A percentile compares a stretch with the other conserved stretches of the same genome.
These are phyloP conservation scores for Myotis vivesi DNA, from an alignment of 2,797 vertebrate species.

Conservation along the genomic window DNA sequence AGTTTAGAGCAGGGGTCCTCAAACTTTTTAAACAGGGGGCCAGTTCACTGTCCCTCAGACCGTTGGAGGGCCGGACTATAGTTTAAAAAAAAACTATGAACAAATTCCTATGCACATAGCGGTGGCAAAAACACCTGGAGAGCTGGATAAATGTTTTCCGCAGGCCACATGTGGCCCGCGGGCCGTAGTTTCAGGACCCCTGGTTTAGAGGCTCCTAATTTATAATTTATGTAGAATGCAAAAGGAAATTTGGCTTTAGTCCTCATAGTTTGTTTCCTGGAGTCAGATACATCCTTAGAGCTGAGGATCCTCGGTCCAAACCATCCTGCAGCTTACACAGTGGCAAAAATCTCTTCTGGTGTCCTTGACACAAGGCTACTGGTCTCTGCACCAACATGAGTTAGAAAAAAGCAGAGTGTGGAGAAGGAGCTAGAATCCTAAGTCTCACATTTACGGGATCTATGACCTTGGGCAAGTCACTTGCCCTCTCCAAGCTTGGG, in stretches of 20 bases:
- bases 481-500: neutral
- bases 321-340: neutral
- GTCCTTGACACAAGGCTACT: neutral
- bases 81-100: too few species aligned
- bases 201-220: neutral
- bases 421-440: neutral
- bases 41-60: too few species aligned
- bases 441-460: neutral
- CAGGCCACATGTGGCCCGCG: too few species aligned
- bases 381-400: neutral
- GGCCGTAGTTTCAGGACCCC: too few species aligned
- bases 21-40: too few species aligned
- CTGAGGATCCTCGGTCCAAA: neutral
- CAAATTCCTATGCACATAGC: too few species aligned
- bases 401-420: neutral
- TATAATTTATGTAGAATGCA: neutral
- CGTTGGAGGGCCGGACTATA: too few species aligned
- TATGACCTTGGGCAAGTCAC: neutral
- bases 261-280: neutral
- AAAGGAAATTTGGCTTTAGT: neutral
- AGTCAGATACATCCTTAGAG: neutral
- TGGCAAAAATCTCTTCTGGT: neutral
- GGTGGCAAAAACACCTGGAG: too few species aligned
- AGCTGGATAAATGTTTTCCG: too few species aligned
- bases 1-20: neutral